phyloP scores from a whole-genome alignment of 2,888 invertebrate species.

The Pseudeuparius sepicola region DNA sequence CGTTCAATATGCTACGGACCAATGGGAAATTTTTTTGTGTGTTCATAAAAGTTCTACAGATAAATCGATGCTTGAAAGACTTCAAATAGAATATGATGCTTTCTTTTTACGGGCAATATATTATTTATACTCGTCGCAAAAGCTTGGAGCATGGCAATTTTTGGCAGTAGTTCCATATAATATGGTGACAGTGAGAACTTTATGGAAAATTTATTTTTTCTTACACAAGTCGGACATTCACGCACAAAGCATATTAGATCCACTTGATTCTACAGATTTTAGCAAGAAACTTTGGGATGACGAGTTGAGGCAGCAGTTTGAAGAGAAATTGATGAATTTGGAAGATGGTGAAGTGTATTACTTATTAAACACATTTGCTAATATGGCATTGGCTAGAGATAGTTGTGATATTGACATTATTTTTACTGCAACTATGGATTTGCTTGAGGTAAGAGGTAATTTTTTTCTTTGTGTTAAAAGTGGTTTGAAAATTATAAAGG shows the following conservation, averaged over 20 bases:
- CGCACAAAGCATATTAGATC: slow-evolving; percentile 32
- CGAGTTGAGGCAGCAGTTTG: slow-evolving; percentile 46
- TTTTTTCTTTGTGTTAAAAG: too few relatives aligned
- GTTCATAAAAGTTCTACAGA: too few relatives aligned
- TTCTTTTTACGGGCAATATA: slow-evolving; percentile 59
- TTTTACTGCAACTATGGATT: slow-evolving; percentile 52
- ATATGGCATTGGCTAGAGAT: slow-evolving; percentile 62
- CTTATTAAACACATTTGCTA: slow-evolving; percentile 66
- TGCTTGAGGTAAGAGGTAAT: slow-evolving; percentile 51
- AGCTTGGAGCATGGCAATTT: slow-evolving; percentile 73
- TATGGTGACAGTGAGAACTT: slow-evolving; percentile 44
- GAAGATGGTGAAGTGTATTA: slow-evolving; percentile 68
- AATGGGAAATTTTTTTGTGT: too few relatives aligned
- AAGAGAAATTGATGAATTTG: slow-evolving; percentile 52
- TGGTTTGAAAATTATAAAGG: too few relatives aligned
- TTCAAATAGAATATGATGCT: slow-evolving; percentile 64
- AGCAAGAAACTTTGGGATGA: slow-evolving; percentile 40
- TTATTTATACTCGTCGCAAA: slow-evolving; percentile 59
- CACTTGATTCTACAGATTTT: slow-evolving; percentile 37
- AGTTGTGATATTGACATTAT: slow-evolving; percentile 54
- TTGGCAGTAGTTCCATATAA: slow-evolving; percentile 64
- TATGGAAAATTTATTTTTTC: slow-evolving; percentile 59
- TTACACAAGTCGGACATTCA: slow-evolving; percentile 47
- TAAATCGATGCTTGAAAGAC: slow-evolving; percentile 43
- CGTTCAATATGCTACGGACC: slow-evolving; percentile 63